Evolutionary conservation across 2,113 vertebrate genomes (phyloP).

Genomic region (Leucoraja erinaceus): DNA sequence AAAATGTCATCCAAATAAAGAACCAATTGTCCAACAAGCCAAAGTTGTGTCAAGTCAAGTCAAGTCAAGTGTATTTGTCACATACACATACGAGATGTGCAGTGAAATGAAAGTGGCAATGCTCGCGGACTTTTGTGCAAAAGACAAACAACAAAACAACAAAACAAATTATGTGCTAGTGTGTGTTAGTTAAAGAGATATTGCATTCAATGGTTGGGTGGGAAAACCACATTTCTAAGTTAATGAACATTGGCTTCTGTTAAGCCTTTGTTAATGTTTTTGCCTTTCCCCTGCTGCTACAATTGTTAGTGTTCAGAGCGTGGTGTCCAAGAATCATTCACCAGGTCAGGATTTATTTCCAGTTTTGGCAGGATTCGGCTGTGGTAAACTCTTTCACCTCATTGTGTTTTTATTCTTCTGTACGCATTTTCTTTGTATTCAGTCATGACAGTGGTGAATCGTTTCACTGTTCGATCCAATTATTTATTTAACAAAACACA

Average conservation of each 20-base stretch:
- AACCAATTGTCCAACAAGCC: neutral
- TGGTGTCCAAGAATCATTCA: neutral
- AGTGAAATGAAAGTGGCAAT: no score
- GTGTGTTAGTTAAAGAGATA: neutral
- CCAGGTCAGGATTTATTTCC: neutral
- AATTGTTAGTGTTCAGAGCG: neutral
- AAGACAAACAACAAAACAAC: no score
- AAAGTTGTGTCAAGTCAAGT: no score
- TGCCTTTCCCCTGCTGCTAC: neutral
- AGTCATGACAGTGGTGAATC: neutral
- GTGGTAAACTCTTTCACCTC: neutral
- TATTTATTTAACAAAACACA: neutral
- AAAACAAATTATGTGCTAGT: no score
- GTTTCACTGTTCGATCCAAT: neutral
- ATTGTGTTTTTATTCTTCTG: neutral
- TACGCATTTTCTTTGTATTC: neutral
- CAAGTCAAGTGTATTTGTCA: no score
- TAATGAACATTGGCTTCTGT: neutral
- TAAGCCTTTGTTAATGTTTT: neutral
- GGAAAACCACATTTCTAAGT: neutral
- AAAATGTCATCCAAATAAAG: neutral
- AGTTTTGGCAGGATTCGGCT: neutral
- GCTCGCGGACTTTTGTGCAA: no score
- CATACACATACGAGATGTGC: no score
- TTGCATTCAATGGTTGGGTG: neutral